Base-by-base conservation (phyloP, 2,113 vertebrate species). In the Dicaeum eximium region DNA sequence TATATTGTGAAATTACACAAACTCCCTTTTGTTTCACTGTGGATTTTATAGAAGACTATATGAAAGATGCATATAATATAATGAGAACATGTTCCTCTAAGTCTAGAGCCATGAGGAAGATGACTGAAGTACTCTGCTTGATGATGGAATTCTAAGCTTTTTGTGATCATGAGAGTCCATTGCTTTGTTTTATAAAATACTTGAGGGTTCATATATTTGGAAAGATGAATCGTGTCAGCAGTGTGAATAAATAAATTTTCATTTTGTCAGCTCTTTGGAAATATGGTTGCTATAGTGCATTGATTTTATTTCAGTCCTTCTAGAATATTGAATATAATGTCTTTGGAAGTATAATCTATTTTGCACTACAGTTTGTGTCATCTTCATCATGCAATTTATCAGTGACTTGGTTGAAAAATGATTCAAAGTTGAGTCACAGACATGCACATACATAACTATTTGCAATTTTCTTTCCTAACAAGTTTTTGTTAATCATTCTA, bases 291-390 rank as follows among this genome's bases (percentile, higher is more conserved):
- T 84, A 9, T 42, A 91, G 51, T 67, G n/a, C 78, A 74, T 61
- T 88, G 83, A 89, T 94, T 94, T 95, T 92, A 60, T 96, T 95
- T 92, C 56, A 47, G 33, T 64, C n/a, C 37, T 72, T 38, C 17
- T 81, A 60, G 23, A 74, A n/a, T 78, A 64, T 28, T 66, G 37
- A 88, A 56, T 62, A 23, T 47, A 44, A 42, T 19, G 17, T 66
- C 44, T 80, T 90, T 81, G 31, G 40, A 91, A 94, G 18, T 21
- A 9, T 64, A 60, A 45, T 81, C 64, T 88, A 10, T 77, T 93
- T 78, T 84, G 15, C 31, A 11, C 48, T 67, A 30, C 0, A 3
- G 37, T 69, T 87, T 86, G 24, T 71, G 37, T 35, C 13, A 11
- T 92, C 56, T 91, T 92, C 85, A 56, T 56, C 22, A 56, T 60